A percentile compares a stretch with the other conserved stretches of the same genome.
phyloP scores from a whole-genome alignment of 2,113 vertebrate genomes.

The Sebastes fasciatus region DNA sequence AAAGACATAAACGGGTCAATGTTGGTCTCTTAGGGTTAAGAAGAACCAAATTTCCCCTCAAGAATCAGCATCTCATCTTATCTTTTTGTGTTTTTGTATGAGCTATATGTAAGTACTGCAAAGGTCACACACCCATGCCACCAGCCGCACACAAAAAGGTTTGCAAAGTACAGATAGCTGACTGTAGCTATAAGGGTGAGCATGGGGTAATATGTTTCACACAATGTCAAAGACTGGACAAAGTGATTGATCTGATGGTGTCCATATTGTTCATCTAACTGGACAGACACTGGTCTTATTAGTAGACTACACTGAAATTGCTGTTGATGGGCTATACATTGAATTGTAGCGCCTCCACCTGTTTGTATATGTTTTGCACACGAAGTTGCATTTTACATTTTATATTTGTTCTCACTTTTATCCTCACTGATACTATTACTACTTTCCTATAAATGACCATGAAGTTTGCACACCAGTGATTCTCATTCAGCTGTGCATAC shows the following conservation, averaged over 20 bases:
- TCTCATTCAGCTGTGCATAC: neutral
- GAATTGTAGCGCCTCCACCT: constrained; percentile 49
- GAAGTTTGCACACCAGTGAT: neutral
- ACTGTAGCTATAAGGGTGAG: neutral
- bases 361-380: constrained; percentile 26
- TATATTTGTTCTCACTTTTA: neutral
- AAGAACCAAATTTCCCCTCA: neutral
- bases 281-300: neutral
- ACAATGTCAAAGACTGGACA: neutral
- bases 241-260: neutral
- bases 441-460: neutral
- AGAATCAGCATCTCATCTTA: neutral
- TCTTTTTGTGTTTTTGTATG: neutral
- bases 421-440: neutral
- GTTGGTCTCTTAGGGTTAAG: too few species aligned
- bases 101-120: neutral
- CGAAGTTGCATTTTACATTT: neutral
- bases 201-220: neutral
- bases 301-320: neutral
- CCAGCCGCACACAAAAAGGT: neutral
- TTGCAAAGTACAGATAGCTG: neutral
- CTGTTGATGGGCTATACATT: neutral
- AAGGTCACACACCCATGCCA: neutral
- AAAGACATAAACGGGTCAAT: too few species aligned
- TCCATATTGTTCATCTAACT: constrained; percentile 1